phyloP scores from a whole-genome alignment of 2,113 vertebrate species.

The Monarcha castaneiventris region DNA sequence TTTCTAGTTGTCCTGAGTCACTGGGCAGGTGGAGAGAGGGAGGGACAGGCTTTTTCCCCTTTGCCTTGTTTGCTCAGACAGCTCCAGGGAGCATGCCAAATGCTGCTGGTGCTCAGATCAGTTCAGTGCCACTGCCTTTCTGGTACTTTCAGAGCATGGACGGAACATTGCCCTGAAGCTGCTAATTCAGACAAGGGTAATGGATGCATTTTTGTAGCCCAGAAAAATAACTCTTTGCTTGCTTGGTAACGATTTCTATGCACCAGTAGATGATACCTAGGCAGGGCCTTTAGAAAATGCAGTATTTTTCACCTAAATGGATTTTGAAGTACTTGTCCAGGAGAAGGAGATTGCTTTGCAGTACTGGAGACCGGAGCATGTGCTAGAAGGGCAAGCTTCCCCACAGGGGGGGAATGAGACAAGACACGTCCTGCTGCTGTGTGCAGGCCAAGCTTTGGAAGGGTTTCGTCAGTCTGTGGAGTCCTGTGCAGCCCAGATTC shows the following conservation, averaged over 20 bases:
- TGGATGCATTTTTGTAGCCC: neutral
- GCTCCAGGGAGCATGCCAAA: slow-evolving; percentile 33
- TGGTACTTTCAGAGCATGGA: slow-evolving; percentile 6
- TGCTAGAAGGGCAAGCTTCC: neutral
- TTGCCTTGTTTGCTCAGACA: slow-evolving; percentile 52
- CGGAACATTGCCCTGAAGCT: slow-evolving; percentile 1
- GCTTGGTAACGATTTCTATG: neutral
- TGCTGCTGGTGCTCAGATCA: neutral
- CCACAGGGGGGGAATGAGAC: neutral
- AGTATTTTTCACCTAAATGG: neutral
- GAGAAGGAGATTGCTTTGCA: neutral
- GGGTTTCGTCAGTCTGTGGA: neutral
- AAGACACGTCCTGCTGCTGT: neutral
- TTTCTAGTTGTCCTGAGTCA: slow-evolving; percentile 53
- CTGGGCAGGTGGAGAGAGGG: slow-evolving; percentile 42
- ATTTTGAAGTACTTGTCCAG: neutral
- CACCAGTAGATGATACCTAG: neutral
- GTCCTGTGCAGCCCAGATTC: neutral
- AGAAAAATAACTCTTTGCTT: neutral
- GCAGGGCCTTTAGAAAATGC: neutral
- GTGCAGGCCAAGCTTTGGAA: neutral
- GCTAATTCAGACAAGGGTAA: slow-evolving; percentile 13
- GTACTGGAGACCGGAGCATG: neutral
- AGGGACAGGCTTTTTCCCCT: slow-evolving; percentile 29
- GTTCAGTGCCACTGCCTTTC: neutral